A percentile compares a stretch with the other conserved stretches of the same genome.
Evolutionary conservation across 92 coral and sea anemone species (phyloP).

Genomic region (Paramuricea clavata): DNA sequence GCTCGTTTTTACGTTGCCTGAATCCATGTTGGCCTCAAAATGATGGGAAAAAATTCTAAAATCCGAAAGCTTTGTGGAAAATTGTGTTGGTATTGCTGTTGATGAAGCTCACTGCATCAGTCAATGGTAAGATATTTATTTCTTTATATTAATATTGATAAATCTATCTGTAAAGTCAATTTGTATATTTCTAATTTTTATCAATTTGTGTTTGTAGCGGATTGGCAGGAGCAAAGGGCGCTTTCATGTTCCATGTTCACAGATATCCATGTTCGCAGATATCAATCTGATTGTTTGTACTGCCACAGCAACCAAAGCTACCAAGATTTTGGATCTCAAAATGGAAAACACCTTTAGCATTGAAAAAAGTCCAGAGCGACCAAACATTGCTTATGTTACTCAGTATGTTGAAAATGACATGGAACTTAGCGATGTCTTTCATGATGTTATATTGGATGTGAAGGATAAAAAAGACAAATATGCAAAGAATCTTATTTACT

Average conservation of each 20-base stretch:
- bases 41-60: conserved; percentile 51
- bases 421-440: not conserved
- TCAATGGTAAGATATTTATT: too few relatives aligned
- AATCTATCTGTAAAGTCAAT: too few relatives aligned
- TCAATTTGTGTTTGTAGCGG: too few relatives aligned
- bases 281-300: not conserved
- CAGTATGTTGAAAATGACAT: not conserved
- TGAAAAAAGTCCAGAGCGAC: not conserved
- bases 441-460: not conserved
- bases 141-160: too few relatives aligned
- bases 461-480: not conserved
- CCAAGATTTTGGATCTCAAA: not conserved
- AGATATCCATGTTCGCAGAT: too few relatives aligned
- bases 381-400: not conserved
- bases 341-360: not conserved
- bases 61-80: not conserved
- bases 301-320: not conserved
- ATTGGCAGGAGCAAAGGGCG: too few relatives aligned
- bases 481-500: not conserved
- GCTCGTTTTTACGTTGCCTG: conserved; percentile 71
- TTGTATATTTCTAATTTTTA: too few relatives aligned
- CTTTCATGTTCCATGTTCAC: too few relatives aligned
- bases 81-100: too few relatives aligned
- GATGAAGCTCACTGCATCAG: too few relatives aligned
- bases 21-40: conserved; percentile 64